Evolutionary conservation across 2,888 invertebrate species (phyloP), one percentile per base, ranked within the genome.

Genomic region (Trimorus sp.): DNA sequence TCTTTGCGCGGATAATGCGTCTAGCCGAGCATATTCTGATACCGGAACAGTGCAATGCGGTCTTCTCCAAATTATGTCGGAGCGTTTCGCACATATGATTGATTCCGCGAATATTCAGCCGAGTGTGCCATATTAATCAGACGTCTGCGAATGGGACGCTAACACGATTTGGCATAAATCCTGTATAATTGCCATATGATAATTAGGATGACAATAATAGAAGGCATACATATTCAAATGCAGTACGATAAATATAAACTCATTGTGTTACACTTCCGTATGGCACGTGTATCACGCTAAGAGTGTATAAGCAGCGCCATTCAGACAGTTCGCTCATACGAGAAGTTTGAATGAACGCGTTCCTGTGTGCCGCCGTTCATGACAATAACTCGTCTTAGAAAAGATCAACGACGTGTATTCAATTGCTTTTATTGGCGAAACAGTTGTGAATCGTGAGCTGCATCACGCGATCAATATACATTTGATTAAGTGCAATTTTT

Each of bases 121-220:
- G 85, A 86, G 84, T 78, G 83, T 84, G 75, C 83, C 83, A 77
- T 86, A 86, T 85, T 85, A 82, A 84, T 83, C 83, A 84, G 85
- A 81, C 83, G 85, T 84, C 74, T 84, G 71, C 60, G 79, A 62
- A 79, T 70, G 75, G 76, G 66, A 82, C 45, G 79, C 70, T 80
- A 78, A 80, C 70, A 74, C 76, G 83, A 83, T 83, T 79, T 76
- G 79, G 49, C 76, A 69, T 83, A 83, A 83, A 71, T 83, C 83
- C 73, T 83, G 76, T 79, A 79, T 83, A 83, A 83, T 83, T 79
- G 76, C 63, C 77, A 56, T 79, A 79, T 83, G 79, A 83, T 83
- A 83, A 83, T 83, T 79, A 83, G 79, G 77, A 74, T 82, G 82
- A 79, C 82, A 79, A 83, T 83, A 83, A 83, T 79, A 79, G 76